Evolutionary conservation across 2,888 invertebrate genomes (phyloP), one percentile per base, ranked within the genome.

Genomic region (Eurytoma californica): DNA sequence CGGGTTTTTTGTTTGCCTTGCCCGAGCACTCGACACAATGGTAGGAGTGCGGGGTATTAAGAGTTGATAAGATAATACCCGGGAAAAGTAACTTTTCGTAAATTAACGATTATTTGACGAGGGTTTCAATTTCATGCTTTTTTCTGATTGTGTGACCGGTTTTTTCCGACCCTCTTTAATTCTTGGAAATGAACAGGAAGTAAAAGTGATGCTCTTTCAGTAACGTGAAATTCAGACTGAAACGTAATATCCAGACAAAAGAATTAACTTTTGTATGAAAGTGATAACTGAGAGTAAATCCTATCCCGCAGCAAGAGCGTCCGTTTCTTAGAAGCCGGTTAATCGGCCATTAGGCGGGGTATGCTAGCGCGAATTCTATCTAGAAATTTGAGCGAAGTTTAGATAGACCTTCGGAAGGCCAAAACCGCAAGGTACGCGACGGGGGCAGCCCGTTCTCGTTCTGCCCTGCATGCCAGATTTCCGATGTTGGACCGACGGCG

Each of bases 311-410:
- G 13, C 7, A 13, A 13, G 18, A 18, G 14, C 3, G 30, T 9
- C 7, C 28, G 53, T 39, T 69, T 69, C 69, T 13, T 49, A 16
- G 69, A 69, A 68, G 30, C 28, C 13, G 55, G 58, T n/a, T 58
- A 69, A 69, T 58, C 58, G 58, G 30, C 30, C 69, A 18, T 69
- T 69, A 69, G 14, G 28, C 14, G 60, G 28, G 16, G 28, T 3
- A n/a, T n/a, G 13, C 16, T 14, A 14, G 30, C n/a, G 24, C 13
- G 28, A 63, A 14, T 16, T 18, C 39, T 55, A 20, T 16, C 69
- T 63, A 20, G 69, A 58, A 69, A 58, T 58, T 58, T 20, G 55
- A 58, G 69, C 58, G 18, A 69, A 69, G 57, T 69, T 69, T 69
- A 69, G 68, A 57, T 55, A 67, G 67, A 49, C 60, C 39, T 60